phyloP scores from a whole-genome alignment of 2,888 invertebrate species.

The Orthosia gracilis region DNA sequence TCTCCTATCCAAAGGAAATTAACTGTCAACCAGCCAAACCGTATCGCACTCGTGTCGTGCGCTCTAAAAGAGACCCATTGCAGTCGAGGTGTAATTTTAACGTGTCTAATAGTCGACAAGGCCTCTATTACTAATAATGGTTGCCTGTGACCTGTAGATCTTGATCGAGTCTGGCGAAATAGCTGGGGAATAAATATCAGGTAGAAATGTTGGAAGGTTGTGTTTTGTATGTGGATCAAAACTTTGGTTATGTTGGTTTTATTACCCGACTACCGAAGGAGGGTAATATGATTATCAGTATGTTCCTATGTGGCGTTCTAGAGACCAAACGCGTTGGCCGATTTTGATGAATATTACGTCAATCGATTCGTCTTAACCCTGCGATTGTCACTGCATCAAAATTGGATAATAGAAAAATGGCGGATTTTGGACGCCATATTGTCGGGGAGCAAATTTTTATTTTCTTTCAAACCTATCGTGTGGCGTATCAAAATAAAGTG shows the following conservation, averaged over 20 bases:
- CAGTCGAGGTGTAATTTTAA: slow-evolving; percentile 79
- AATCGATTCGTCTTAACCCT: no score
- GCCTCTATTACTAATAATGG: slow-evolving; percentile 73
- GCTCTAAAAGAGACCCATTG: slow-evolving; percentile 51
- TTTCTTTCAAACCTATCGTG: no score
- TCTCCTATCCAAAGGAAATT: neutral
- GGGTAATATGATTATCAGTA: no score
- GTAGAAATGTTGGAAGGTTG: slow-evolving; percentile 9
- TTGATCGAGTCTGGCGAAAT: slow-evolving; percentile 70
- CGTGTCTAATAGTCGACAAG: slow-evolving; percentile 77
- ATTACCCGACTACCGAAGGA: no score
- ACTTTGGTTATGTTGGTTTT: neutral
- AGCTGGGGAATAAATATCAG: slow-evolving; percentile 55
- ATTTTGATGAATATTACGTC: no score
- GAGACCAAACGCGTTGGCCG: no score
- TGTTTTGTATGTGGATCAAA: slow-evolving; percentile 13
- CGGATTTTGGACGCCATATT: no score
- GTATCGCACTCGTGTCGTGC: slow-evolving; percentile 54
- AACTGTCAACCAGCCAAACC: neutral
- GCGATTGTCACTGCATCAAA: no score
- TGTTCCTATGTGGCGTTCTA: no score
- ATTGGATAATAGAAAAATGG: no score
- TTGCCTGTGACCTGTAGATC: slow-evolving; percentile 59
- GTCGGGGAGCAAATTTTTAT: no score
- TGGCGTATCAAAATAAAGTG: no score